Evolutionary conservation across 2,113 vertebrate genomes (phyloP), one percentile per base, ranked within the genome.

Genomic region (Chiloscyllium plagiosum): DNA sequence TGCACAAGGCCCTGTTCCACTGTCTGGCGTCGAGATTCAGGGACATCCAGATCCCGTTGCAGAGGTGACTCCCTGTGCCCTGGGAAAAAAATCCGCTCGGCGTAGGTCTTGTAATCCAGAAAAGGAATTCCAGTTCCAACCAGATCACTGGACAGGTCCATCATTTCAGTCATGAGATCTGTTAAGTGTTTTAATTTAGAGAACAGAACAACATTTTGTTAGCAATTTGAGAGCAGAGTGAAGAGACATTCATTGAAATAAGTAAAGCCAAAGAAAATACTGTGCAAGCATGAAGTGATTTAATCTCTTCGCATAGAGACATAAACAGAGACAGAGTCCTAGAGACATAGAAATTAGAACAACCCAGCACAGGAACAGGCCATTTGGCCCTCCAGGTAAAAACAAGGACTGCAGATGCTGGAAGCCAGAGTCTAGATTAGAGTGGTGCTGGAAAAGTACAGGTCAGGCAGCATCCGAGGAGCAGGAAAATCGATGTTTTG

Each of bases 131-230:
- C 99, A 0, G 98, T 99, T 96, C 98, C 99, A 96, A 99, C 98
- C 22, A 99, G 98, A 97, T 99, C 99, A 83, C 99, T 99, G 96
- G 99, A 99, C 97, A 99, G 98, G 96, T 99, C 99, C 96, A 99
- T 99, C 99, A 99, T 99, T 97, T 99, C 99, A 0, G 99, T 99
- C 99, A 99, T 99, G 96, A 99, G 97, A 97, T 99, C 99, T 99
- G 97, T 47, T 20, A 13, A 65, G n/a, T 17, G 86, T 42, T 37
- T 15, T 10, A 61, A 37, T 69, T 47, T 22, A 2, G 66, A 22
- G 37, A 24, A 29, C 8, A 42, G 17, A 47, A 69, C 19, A n/a
- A 68, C 37, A 50, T 95, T 95, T 72, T 70, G 15, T 50, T 50
- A 95, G 42, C 33, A 66, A 95, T 15, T 50, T 72, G 29, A 50